Evolutionary conservation across 2,113 vertebrate species (phyloP).

Genomic region (Romanogobio albipinnatus): DNA sequence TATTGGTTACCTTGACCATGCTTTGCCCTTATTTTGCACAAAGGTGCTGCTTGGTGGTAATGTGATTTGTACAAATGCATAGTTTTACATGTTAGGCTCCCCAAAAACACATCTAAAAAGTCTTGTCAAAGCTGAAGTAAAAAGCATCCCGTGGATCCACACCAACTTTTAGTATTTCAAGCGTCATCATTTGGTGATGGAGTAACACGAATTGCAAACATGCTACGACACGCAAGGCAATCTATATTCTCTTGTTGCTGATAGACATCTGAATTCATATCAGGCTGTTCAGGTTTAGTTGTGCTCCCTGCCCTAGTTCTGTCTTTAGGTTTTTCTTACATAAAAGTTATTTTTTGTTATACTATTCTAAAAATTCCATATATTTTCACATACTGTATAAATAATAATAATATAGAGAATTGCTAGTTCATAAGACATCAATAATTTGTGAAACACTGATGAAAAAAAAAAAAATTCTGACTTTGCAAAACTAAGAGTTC

Average conservation of each 20-base stretch:
- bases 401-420: background rate
- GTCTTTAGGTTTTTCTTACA: background rate
- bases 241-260: background rate
- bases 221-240: background rate
- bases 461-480: background rate
- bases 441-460: background rate
- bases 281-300: background rate
- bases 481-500: background rate
- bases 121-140: background rate
- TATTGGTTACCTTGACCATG: conserved; percentile 32
- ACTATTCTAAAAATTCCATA: background rate
- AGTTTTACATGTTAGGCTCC: conserved; percentile 47
- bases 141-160: conserved; percentile 1
- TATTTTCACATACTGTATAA: background rate
- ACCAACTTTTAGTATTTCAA: background rate
- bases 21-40: conserved; percentile 49
- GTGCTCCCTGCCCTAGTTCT: background rate
- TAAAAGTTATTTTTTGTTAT: background rate
- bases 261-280: background rate
- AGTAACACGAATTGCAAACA: conserved; percentile 4
- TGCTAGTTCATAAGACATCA: conserved; percentile 1
- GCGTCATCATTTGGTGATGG: background rate
- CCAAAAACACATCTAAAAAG: conserved; percentile 26
- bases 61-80: conserved; percentile 59
- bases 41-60: conserved; percentile 40